Evolutionary conservation across 2,113 vertebrate species (phyloP).

Genomic region (Oryzias javanicus): DNA sequence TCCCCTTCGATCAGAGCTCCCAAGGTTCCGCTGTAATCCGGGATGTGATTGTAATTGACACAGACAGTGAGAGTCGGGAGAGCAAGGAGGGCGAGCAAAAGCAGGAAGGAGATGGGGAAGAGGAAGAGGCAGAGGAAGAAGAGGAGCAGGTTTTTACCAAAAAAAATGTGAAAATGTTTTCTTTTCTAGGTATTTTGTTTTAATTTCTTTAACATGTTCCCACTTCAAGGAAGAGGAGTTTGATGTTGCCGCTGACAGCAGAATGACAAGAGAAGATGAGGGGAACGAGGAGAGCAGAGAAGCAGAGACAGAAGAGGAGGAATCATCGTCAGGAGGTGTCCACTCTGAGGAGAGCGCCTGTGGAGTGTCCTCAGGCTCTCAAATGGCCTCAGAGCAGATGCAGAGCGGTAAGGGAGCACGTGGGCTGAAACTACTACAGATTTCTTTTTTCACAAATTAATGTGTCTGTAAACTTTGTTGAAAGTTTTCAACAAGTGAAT

Average conservation of each 20-base stretch:
- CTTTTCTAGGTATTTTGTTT: background rate
- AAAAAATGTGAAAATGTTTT: background rate
- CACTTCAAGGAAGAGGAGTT: slow-evolving; percentile 84
- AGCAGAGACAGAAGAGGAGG: slow-evolving; percentile 83
- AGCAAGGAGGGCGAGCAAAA: slow-evolving; percentile 84
- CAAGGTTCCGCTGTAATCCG: slow-evolving; percentile 77
- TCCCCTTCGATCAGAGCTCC: slow-evolving; percentile 82
- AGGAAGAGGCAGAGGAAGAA: slow-evolving; percentile 80
- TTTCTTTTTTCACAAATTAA: too few species aligned
- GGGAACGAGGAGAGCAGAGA: slow-evolving; percentile 87
- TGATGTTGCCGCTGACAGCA: slow-evolving; percentile 79
- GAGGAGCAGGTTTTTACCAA: slow-evolving; percentile 57
- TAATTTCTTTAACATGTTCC: background rate
- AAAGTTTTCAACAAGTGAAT: too few species aligned
- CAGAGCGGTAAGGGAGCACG: slow-evolving; percentile 77
- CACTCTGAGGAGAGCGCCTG: slow-evolving; percentile 84
- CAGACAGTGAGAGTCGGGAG: slow-evolving; percentile 88
- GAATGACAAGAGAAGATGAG: slow-evolving; percentile 86
- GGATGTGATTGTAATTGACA: slow-evolving; percentile 91
- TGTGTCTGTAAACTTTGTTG: too few species aligned
- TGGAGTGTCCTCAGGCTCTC: slow-evolving; percentile 81
- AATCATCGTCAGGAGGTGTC: slow-evolving; percentile 81
- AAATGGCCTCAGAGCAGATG: slow-evolving; percentile 75
- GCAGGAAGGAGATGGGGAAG: slow-evolving; percentile 78
- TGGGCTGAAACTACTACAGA: too few species aligned